These are phyloP conservation scores for Biston stratarius DNA, from an alignment of 2,888 invertebrate genomes.

Conservation along the genomic window DNA sequence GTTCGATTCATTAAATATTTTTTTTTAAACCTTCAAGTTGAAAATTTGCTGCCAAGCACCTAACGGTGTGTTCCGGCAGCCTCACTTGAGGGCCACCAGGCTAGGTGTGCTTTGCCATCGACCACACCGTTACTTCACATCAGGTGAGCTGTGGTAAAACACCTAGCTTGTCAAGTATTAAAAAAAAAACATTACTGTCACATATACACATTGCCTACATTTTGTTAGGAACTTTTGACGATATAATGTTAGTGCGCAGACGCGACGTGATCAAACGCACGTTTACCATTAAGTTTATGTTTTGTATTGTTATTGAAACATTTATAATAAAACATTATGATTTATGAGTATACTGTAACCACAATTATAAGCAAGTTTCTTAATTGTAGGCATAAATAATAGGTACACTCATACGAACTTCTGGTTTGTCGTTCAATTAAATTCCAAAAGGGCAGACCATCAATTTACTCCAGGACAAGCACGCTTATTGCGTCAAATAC, in stretches of 20 bases:
- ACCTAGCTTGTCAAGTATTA: too few relatives aligned
- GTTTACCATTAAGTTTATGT: conserved; percentile 3
- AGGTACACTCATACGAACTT: not conserved
- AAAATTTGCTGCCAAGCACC: too few relatives aligned
- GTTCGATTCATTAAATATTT: too few relatives aligned
- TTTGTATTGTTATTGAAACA: conserved; percentile 6
- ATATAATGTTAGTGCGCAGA: not conserved
- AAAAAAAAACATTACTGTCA: too few relatives aligned
- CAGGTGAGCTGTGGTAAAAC: too few relatives aligned
- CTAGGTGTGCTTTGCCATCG: too few relatives aligned
- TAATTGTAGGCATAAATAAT: not conserved
- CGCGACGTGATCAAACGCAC: conserved; percentile 8
- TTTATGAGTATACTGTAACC: conserved; percentile 19
- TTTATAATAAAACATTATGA: conserved; percentile 5
- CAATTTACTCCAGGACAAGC: too few relatives aligned
- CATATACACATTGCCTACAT: not conserved
- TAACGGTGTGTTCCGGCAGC: too few relatives aligned
- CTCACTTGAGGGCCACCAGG: too few relatives aligned
- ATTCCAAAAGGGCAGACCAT: not conserved
- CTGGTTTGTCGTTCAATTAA: not conserved
- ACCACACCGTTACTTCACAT: too few relatives aligned
- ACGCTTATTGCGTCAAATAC: too few relatives aligned
- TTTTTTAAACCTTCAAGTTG: too few relatives aligned
- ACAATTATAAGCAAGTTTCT: conserved; percentile 3
- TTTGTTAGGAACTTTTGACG: not conserved